Conservation (phyloP, 2,888 invertebrate species). For the Mantis religiosa region DNA sequence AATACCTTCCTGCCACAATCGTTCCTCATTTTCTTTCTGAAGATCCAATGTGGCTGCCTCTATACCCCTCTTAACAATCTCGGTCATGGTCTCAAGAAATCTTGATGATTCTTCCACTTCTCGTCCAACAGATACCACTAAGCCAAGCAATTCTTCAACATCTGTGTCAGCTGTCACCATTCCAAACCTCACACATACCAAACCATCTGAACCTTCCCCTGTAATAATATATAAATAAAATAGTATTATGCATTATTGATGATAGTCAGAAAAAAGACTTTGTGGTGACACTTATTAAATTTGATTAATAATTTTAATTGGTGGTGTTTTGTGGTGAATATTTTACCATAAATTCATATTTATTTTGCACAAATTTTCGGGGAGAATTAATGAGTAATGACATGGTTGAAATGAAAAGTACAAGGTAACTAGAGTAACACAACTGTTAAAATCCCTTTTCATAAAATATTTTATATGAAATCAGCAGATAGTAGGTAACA, state of each 20-base stretch:
- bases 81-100: constrained; percentile 90
- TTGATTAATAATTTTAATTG: too few relatives aligned
- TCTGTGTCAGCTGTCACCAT: constrained; percentile 97
- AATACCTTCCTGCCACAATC: constrained; percentile 91
- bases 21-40: constrained; percentile 83
- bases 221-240: constrained; percentile 15
- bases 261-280: too few relatives aligned
- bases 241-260: background rate
- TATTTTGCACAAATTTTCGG: too few relatives aligned
- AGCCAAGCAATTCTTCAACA: constrained; percentile 79
- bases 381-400: too few relatives aligned
- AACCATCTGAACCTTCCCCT: constrained; percentile 81
- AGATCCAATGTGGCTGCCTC: constrained; percentile 89
- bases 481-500: too few relatives aligned
- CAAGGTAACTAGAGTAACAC: too few relatives aligned
- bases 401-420: too few relatives aligned
- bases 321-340: too few relatives aligned
- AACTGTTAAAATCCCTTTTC: too few relatives aligned
- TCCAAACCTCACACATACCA: constrained; percentile 88
- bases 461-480: too few relatives aligned
- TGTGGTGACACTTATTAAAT: too few relatives aligned
- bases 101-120: constrained; percentile 91
- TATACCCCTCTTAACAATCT: constrained; percentile 90
- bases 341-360: too few relatives aligned
- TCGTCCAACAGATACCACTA: constrained; percentile 82